These are phyloP conservation scores for Anableps anableps DNA, from an alignment of 2,797 vertebrate genomes.

Conservation along the genomic window DNA sequence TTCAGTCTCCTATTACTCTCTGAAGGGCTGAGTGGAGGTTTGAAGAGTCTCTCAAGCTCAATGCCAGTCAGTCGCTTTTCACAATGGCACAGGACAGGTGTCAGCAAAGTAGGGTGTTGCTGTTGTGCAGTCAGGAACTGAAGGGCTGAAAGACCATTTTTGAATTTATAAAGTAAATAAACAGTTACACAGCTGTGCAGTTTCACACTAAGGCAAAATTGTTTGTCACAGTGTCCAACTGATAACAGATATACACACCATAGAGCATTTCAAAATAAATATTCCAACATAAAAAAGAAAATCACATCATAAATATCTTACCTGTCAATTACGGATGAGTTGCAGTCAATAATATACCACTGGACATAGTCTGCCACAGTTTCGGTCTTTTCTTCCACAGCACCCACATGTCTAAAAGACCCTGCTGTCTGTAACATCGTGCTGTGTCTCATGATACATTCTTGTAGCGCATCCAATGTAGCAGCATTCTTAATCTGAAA, in stretches of 20 bases:
- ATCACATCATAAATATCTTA: neutral
- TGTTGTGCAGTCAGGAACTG: slow-evolving; percentile 13
- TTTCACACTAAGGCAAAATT: neutral
- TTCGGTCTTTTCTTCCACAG: slow-evolving; percentile 13
- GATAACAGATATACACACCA: neutral
- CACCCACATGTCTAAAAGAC: slow-evolving; percentile 1
- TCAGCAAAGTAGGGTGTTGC: slow-evolving; percentile 31
- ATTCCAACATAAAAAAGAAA: neutral
- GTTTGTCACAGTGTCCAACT: neutral
- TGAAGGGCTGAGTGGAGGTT: slow-evolving; percentile 16
- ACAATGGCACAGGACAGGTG: slow-evolving; percentile 20
- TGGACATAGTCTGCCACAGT: slow-evolving; percentile 13
- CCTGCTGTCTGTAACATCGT: slow-evolving; percentile 28
- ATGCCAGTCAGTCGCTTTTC: slow-evolving; percentile 11
- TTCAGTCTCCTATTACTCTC: slow-evolving; percentile 15
- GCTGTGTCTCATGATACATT: slow-evolving; percentile 25
- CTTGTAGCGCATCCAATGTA: slow-evolving; percentile 14
- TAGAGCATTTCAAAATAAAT: neutral
- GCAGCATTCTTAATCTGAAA: slow-evolving; percentile 31
- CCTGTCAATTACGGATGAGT: slow-evolving; percentile 29
- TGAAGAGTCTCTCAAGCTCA: slow-evolving; percentile 30
- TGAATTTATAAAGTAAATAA: slow-evolving; percentile 28
- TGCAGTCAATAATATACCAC: slow-evolving; percentile 22
- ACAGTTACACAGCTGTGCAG: neutral
- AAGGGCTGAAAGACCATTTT: slow-evolving; percentile 27